Percentiles rank a stretch among this genome's conserved stretches.
These are phyloP conservation scores for Marmota flaviventris DNA, from an alignment of 2,113 vertebrate genomes.

Conservation along the genomic window DNA sequence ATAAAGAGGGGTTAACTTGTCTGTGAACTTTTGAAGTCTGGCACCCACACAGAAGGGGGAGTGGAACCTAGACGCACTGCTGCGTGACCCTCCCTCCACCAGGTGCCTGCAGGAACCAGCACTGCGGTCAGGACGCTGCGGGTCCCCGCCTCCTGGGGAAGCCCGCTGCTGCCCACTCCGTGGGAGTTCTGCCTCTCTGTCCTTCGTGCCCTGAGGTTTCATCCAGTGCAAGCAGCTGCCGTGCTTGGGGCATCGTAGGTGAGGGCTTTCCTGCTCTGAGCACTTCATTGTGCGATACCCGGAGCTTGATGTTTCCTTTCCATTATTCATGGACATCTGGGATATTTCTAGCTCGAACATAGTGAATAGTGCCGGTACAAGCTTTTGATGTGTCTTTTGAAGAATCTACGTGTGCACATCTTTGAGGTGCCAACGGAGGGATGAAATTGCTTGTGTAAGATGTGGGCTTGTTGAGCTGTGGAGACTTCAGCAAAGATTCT, in stretches of 20 bases:
- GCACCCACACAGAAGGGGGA: accelerated
- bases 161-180: too few relatives aligned
- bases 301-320: accelerated
- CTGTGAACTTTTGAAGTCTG: not conserved
- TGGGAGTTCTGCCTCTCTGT: too few relatives aligned
- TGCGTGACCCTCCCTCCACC: not conserved
- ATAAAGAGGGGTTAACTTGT: not conserved
- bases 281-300: accelerated
- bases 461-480: not conserved
- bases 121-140: too few relatives aligned
- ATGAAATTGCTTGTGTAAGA: accelerated
- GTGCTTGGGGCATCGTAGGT: accelerated
- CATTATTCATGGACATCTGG: not conserved
- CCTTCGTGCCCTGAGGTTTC: not conserved
- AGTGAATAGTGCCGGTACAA: not conserved
- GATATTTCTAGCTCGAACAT: not conserved
- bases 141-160: too few relatives aligned
- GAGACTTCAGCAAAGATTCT: not conserved
- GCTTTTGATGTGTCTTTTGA: accelerated
- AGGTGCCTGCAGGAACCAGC: not conserved
- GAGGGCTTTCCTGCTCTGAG: too few relatives aligned
- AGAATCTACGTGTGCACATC: accelerated
- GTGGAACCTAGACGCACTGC: too few relatives aligned
- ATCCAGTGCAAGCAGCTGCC: accelerated
- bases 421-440: accelerated